Base-by-base conservation (phyloP, 1,140 invertebrate species). In the Campoletis sonorensis region DNA sequence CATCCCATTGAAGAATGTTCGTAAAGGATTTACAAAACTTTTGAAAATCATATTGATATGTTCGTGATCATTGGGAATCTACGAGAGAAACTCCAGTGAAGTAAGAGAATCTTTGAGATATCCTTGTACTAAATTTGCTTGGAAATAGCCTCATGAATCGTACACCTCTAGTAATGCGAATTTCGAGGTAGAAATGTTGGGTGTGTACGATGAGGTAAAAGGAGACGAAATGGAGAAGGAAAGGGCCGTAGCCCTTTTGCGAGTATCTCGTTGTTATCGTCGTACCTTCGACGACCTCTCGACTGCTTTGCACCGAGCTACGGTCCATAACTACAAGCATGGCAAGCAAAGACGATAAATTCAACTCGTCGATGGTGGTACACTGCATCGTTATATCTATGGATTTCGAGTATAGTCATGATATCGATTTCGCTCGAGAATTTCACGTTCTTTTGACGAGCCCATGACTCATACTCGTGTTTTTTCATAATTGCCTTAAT, bases 181-280 rank as follows among this genome's bases (percentile, higher is more conserved):
- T 72, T 37, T 33, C 16, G 27, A 70, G 33, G 18, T 15, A 67
- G 27, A 67, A 70, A 37, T 37, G 11, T 70, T 15, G 33, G 27
- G 15, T 37, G 67, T 37, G 30, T 37, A 37, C 30, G 67, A 13
- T n/a, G 64, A 15, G 7, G 64, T 15, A 30, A 70, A 70, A 37
- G 51, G 67, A 37, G 30, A 23, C 7, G 61, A 64, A 23, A 26
- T 64, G 61, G 61, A 64, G 23, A 54, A 21, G 51, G 11, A 21
- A 54, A 54, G 2, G 51, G 51, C 3, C 8, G 7, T 33, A 54
- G 51, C 51, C 61, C 61, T 27, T 27, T 64, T 23, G 8, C 37
- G 37, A 72, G 33, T 21, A 72, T 64, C 61, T 72, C 70, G 70
- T 72, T n/a, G 70, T 72, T 72, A 72, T 49, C 70, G 61, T 26